A percentile compares a stretch with the other conserved stretches of the same genome.
phyloP scores from a whole-genome alignment of 2,113 vertebrate species.

The Eudyptes chrysolophus region DNA sequence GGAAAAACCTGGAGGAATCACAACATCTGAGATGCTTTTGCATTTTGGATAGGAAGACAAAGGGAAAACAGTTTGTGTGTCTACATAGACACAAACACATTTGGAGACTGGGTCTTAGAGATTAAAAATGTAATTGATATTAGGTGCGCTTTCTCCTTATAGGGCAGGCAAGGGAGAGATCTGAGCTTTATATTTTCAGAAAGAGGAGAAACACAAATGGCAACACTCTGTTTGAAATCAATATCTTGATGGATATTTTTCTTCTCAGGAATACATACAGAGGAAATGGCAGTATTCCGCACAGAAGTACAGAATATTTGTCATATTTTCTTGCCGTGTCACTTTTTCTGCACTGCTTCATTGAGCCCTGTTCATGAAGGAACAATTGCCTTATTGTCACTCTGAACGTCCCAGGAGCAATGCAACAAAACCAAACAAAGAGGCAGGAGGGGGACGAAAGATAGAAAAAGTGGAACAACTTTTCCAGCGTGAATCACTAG shows the following conservation, averaged over 20 bases:
- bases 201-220: conserved; percentile 24
- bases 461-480: conserved; percentile 17
- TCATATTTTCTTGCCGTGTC: conserved; percentile 36
- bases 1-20: conserved; percentile 67
- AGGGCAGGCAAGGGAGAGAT: background rate
- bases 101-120: conserved; percentile 51
- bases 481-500: background rate
- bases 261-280: conserved; percentile 34
- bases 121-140: conserved; percentile 69
- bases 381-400: conserved; percentile 65
- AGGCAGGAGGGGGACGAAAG: background rate
- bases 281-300: conserved; percentile 3
- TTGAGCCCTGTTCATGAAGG: conserved; percentile 31
- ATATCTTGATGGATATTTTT: conserved; percentile 45
- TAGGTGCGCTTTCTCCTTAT: conserved; percentile 47
- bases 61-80: conserved; percentile 44
- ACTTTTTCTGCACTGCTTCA: conserved; percentile 33
- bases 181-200: conserved; percentile 37
- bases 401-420: conserved; percentile 47
- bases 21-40: conserved; percentile 54
- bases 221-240: conserved; percentile 59
- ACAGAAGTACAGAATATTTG: conserved; percentile 36
- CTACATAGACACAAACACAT: conserved; percentile 24
- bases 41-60: conserved; percentile 72
- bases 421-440: conserved; percentile 25